These are phyloP conservation scores for Coregonus ussuriensis DNA, from an alignment of 2,797 vertebrate species.

Conservation along the genomic window DNA sequence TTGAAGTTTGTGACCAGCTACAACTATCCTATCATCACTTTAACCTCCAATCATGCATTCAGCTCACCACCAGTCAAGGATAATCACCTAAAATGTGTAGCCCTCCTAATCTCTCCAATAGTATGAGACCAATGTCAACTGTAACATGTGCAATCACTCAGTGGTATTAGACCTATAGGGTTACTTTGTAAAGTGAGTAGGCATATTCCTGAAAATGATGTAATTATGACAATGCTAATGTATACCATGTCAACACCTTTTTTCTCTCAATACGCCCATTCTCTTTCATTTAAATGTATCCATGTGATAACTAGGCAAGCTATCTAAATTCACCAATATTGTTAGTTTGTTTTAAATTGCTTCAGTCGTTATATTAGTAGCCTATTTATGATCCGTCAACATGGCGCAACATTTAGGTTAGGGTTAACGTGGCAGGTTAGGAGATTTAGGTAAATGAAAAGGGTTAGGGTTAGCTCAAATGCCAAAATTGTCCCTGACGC, in stretches of 20 bases:
- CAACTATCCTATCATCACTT: constrained; percentile 25
- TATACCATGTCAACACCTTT: background rate
- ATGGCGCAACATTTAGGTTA: no score
- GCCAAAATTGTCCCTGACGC: no score
- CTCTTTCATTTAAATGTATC: background rate
- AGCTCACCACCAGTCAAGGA: background rate
- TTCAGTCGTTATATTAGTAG: no score
- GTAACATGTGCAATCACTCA: background rate
- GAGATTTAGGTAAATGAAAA: no score
- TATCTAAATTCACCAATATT: no score
- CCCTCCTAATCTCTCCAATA: background rate
- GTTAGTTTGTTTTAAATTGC: no score
- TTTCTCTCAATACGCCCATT: background rate
- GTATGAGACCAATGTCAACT: background rate
- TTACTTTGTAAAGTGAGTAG: background rate
- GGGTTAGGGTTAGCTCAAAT: no score
- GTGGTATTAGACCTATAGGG: background rate
- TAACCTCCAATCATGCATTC: background rate
- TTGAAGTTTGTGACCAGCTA: constrained; percentile 72
- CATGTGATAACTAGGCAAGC: no score
- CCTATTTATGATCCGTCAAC: no score
- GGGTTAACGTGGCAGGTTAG: no score
- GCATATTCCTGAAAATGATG: background rate
- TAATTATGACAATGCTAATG: background rate
- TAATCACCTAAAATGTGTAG: background rate